phyloP scores from a whole-genome alignment of 2,113 vertebrate genomes.

The Myotis yumanensis region DNA sequence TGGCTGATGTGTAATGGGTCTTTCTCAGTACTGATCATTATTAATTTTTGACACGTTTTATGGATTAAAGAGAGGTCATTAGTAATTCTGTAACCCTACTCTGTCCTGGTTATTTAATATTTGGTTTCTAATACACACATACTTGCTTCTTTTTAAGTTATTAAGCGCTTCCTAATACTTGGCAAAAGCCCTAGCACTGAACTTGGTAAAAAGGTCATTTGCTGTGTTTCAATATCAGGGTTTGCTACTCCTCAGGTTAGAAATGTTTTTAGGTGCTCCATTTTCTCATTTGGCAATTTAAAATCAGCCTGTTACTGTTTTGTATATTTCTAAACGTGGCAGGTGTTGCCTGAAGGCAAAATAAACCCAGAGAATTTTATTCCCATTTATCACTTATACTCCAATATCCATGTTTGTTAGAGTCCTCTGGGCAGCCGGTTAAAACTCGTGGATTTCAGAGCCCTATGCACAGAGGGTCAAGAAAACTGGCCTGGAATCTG shows the following conservation, averaged over 20 bases:
- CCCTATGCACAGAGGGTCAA: neutral
- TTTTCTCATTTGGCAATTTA: neutral
- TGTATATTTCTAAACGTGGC: conserved; percentile 9
- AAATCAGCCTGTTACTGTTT: neutral
- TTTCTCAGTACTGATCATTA: neutral
- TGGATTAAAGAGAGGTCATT: neutral
- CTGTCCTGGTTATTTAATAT: neutral
- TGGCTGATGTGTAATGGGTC: neutral
- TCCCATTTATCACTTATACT: neutral
- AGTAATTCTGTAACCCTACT: neutral
- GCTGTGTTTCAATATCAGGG: neutral
- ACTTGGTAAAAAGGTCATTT: neutral
- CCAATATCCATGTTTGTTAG: neutral
- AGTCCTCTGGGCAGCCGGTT: neutral
- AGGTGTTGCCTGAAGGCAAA: neutral
- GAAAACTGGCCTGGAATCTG: neutral
- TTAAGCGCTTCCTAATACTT: neutral
- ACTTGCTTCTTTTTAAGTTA: neutral
- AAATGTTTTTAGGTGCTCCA: neutral
- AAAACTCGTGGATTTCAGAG: neutral
- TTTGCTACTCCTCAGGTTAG: neutral
- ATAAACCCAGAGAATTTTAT: neutral
- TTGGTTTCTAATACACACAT: neutral
- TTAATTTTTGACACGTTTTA: neutral
- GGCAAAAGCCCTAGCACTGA: neutral